Evolutionary conservation across 2,113 vertebrate genomes (phyloP).

Genomic region (Proteles cristata): DNA sequence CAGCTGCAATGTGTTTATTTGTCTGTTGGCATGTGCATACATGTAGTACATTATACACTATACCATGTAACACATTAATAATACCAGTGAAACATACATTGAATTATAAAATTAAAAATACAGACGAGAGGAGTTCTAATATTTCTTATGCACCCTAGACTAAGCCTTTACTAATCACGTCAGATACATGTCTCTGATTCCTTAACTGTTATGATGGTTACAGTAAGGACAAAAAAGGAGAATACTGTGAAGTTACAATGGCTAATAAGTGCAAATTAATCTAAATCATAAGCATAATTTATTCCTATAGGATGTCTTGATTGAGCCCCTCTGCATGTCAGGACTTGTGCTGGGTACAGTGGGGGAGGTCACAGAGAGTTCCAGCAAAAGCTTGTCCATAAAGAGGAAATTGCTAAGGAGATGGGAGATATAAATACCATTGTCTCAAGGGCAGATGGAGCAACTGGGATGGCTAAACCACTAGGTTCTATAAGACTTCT

Average conservation of each 20-base stretch:
- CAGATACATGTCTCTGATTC: not conserved
- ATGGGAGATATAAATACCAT: not conserved
- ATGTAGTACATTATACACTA: not conserved
- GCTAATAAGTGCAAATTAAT: not conserved
- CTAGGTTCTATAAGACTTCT: not conserved
- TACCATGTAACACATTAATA: not conserved
- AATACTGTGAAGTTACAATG: slow-evolving; percentile 10
- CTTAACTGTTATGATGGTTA: not conserved
- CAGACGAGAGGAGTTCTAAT: not conserved
- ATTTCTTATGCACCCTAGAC: not conserved
- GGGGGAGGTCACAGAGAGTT: too few species aligned
- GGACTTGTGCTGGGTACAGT: not conserved
- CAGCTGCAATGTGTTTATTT: not conserved
- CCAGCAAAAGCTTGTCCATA: not conserved
- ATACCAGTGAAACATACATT: not conserved
- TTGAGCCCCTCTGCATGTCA: not conserved
- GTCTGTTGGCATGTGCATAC: not conserved
- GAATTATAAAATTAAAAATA: not conserved
- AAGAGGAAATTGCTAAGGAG: not conserved
- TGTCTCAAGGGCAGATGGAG: not conserved
- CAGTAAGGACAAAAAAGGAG: not conserved
- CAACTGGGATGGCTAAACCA: not conserved
- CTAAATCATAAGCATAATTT: not conserved
- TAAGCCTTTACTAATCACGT: not conserved
- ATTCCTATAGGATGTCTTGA: not conserved